phyloP scores from a whole-genome alignment of 2,888 invertebrate genomes.

The Pyralis farinalis region DNA sequence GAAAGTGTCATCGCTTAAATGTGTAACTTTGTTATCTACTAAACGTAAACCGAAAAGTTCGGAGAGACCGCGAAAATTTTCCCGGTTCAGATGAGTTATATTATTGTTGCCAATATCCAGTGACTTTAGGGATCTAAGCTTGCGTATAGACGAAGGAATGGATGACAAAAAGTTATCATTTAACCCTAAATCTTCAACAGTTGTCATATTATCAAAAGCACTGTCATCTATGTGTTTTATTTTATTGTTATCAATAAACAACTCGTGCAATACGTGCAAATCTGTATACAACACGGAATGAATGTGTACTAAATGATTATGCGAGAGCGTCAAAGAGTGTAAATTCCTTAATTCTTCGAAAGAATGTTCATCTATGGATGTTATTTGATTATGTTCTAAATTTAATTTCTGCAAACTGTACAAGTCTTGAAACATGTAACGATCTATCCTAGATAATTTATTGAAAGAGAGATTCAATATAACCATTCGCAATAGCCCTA shows the following conservation, averaged over 20 bases:
- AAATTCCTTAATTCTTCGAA: slow-evolving; percentile 88
- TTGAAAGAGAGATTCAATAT: slow-evolving; percentile 88
- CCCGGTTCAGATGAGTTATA: slow-evolving; percentile 85
- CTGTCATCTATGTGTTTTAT: slow-evolving; percentile 84
- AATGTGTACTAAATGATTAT: slow-evolving; percentile 85
- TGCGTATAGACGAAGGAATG: slow-evolving; percentile 84
- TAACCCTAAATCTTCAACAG: slow-evolving; percentile 87
- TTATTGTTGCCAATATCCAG: slow-evolving; percentile 91
- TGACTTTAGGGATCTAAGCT: slow-evolving; percentile 85
- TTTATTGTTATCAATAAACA: slow-evolving; percentile 87
- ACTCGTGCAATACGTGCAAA: slow-evolving; percentile 85
- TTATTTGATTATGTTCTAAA: slow-evolving; percentile 86
- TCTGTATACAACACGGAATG: slow-evolving; percentile 86
- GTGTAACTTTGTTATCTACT: slow-evolving; percentile 89
- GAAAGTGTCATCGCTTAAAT: slow-evolving; percentile 88
- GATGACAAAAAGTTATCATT: slow-evolving; percentile 86
- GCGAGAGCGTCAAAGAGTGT: slow-evolving; percentile 86
- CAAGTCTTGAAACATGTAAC: slow-evolving; percentile 86
- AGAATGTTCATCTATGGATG: slow-evolving; percentile 85
- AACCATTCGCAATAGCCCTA: slow-evolving; percentile 86
- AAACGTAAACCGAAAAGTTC: slow-evolving; percentile 88
- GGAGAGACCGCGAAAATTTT: slow-evolving; percentile 87
- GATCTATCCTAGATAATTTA: slow-evolving; percentile 84
- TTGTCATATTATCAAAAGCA: slow-evolving; percentile 88
- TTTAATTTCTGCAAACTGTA: slow-evolving; percentile 88